Base-by-base conservation (phyloP, 1,140 invertebrate species). In the Spodoptera litura region DNA sequence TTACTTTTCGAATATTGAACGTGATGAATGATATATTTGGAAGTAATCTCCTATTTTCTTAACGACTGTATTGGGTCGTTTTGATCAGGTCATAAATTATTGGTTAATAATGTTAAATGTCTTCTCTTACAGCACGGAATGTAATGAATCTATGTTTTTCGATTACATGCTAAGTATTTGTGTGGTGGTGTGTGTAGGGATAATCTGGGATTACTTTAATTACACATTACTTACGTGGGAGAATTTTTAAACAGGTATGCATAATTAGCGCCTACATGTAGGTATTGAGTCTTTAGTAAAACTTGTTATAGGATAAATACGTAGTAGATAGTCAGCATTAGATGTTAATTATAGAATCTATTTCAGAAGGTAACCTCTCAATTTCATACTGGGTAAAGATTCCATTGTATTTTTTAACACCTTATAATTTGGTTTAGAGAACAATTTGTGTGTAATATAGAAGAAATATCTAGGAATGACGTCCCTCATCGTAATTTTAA, bases 101-200 rank as follows among this genome's bases (percentile, higher is more conserved):
- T 8, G 11, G 35, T n/a, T 51, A 64, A 66, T 66, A 51, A 44
- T 49, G 62, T 66, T 49, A 11, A 66, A 66, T 66, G 38, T 49
- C 3, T 49, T 49, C n/a, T 15, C 9, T 12, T 49, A 15, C 12
- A 49, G 8, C 20, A 66, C 38, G 62, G 62, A 66, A 66, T 66
- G 15, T 66, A 66, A 66, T 66, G 62, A 4, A 66, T 38, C 62
- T 66, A 66, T 66, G 38, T 44, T 66, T 49, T 66, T 51, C 62
- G 62, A 66, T 66, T 66, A 49, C 15, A 38, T 49, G 62, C 38
- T 15, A 66, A 10, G 15, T 66, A 66, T 4, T n/a, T 31, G 61
- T 64, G 35, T n/a, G 35, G 31, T 31, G 4, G 31, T 66, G 62
- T 66, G 62, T 49, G 20, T 49, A 15, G 62, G 61, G 62, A 66